Conservation (phyloP, 2,888 invertebrate species). For the Melieria omissa region DNA sequence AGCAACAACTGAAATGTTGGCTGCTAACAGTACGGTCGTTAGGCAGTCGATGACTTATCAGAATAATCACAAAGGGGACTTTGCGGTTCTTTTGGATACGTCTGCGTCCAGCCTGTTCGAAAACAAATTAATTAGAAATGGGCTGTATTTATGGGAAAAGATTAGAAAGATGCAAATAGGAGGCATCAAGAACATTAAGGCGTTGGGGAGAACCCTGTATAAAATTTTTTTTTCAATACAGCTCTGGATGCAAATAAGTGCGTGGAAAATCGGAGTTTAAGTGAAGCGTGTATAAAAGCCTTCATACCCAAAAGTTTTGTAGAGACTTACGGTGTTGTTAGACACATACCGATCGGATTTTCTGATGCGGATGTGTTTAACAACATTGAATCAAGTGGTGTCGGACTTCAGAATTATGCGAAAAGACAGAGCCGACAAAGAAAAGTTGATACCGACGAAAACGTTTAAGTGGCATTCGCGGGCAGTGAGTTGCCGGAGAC, state of each 20-base stretch:
- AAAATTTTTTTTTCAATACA: neutral
- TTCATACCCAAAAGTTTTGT: neutral
- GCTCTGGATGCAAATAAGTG: neutral
- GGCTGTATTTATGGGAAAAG: slow-evolving; percentile 26
- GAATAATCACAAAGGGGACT: no score
- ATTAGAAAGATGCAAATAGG: neutral
- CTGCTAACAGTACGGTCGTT: no score
- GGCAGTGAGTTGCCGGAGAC: neutral
- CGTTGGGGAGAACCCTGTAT: neutral
- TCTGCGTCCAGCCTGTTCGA: no score
- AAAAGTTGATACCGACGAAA: no score
- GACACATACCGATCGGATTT: neutral
- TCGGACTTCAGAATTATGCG: no score
- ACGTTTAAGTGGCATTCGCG: neutral
- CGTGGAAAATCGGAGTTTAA: neutral
- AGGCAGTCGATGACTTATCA: no score
- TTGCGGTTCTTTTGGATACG: no score
- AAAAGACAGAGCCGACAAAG: no score
- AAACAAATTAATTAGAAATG: slow-evolving; percentile 33
- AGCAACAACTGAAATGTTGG: neutral
- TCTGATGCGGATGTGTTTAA: neutral
- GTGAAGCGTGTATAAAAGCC: neutral
- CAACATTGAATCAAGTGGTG: neutral
- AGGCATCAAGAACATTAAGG: neutral
- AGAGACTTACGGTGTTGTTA: neutral